These are phyloP conservation scores for Drosophila equinoxialis DNA, from an alignment of 1,140 invertebrate genomes.

Conservation along the genomic window DNA sequence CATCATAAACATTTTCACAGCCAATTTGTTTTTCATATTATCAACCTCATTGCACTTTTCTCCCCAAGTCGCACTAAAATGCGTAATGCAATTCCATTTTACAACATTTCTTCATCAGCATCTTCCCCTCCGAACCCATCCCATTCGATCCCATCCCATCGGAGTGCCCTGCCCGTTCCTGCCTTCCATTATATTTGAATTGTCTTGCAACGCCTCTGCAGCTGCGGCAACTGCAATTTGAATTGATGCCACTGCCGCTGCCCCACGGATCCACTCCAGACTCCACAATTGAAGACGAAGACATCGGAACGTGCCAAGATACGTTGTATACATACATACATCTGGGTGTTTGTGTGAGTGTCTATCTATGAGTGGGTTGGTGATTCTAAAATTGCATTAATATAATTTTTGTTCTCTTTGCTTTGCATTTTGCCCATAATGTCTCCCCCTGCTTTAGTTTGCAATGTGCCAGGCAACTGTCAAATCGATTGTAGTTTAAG, in stretches of 20 bases:
- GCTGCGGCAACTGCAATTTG: slow-evolving; percentile 46
- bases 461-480: slow-evolving; percentile 52
- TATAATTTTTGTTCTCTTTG: slow-evolving; percentile 38
- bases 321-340: slow-evolving; percentile 27
- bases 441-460: slow-evolving; percentile 27
- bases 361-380: slow-evolving; percentile 31
- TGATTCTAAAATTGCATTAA: slow-evolving; percentile 73
- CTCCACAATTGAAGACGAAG: slow-evolving; percentile 22
- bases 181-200: slow-evolving; percentile 23
- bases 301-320: slow-evolving; percentile 56
- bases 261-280: slow-evolving; percentile 26
- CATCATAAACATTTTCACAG: slow-evolving; percentile 40
- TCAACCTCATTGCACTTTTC: slow-evolving; percentile 31
- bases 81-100: slow-evolving; percentile 70
- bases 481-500: slow-evolving; percentile 52
- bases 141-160: no score
- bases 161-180: not conserved
- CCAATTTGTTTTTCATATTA: slow-evolving; percentile 62
- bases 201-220: slow-evolving; percentile 27
- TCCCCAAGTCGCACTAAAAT: slow-evolving; percentile 50
- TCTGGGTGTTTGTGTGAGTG: not conserved
- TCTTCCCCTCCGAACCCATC: not conserved
- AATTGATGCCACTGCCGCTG: slow-evolving; percentile 49
- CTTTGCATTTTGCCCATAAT: slow-evolving; percentile 17
- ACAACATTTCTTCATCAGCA: slow-evolving; percentile 53